Evolutionary conservation across 2,888 invertebrate genomes (phyloP), one percentile per base, ranked within the genome.

Genomic region (Amphipoea oculea): DNA sequence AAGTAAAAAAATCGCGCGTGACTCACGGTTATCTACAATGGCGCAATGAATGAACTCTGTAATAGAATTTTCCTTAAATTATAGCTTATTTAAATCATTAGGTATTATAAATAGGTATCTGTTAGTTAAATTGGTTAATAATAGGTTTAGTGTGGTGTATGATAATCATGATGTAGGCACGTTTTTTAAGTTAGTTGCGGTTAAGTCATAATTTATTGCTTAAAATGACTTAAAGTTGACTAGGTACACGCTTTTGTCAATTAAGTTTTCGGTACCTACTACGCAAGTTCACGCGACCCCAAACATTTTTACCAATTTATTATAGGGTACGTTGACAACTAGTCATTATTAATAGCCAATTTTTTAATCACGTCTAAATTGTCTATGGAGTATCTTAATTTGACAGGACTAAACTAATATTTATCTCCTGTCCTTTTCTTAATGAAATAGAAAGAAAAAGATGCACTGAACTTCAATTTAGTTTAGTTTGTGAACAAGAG

Each of bases 1-100:
- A 71, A 40, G 11, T 40, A 70, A 65, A 70, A 65, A 79, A 68
- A 75, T 72, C 51, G 20, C n/a, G 51, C 48, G 62, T 89, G 88
- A 87, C 67, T 88, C 88, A 89, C 73, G 14, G 48, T 70, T 87
- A 80, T 81, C 76, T 78, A 42, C 65, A 81, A 78, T 87, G 79
- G 75, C 71, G 89, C 79, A 87, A 79, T 79, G 45, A 73, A 74
- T 79, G 48, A 77, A 86, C 74, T 76, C 67, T 74, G 4, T 72
- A 75, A 80, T 73, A 86, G 63, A 76, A 62, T 70, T 86, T 86
- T 86, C 68, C 80, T 84, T 73, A 77, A 84, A 76, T 69, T 84
- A 54, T 17, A 48, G 20, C 29, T 65, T 71, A 73, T 70, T 63
- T 73, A 67, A 63, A 57, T 78, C 69, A 62, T n/a, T n/a, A n/a